A percentile compares a stretch with the other conserved stretches of the same genome.
These are phyloP conservation scores for Asbolus verrucosus DNA, from an alignment of 1,140 invertebrate species.

Conservation along the genomic window DNA sequence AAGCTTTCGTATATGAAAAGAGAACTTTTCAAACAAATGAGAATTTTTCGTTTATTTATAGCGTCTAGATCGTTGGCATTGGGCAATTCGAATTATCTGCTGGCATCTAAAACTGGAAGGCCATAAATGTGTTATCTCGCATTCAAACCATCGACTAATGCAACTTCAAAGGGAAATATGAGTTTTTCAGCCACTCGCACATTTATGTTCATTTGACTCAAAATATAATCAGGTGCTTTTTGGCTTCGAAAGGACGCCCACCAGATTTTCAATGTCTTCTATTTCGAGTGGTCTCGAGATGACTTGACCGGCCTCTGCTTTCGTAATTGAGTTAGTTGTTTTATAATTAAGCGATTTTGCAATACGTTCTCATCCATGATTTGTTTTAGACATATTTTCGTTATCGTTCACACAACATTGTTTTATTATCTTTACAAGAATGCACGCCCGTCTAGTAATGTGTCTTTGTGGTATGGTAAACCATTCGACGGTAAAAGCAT, in stretches of 20 bases:
- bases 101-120: conserved; percentile 39
- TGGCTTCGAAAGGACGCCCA: conserved; percentile 33
- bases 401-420: too few species aligned
- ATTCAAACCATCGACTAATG: neutral
- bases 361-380: neutral
- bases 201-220: neutral
- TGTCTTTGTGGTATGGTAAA: too few species aligned
- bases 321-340: neutral
- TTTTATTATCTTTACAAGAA: neutral
- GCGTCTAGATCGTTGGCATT: conserved; percentile 28
- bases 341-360: too few species aligned
- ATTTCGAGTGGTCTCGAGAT: conserved; percentile 21
- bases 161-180: conserved; percentile 16
- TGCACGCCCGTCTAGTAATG: neutral
- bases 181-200: neutral
- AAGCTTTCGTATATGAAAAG: neutral
- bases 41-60: conserved; percentile 27
- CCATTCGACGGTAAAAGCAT: too few species aligned
- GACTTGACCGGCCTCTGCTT: neutral
- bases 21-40: neutral
- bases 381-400: neutral
- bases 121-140: conserved; percentile 19
- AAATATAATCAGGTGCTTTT: conserved; percentile 41
- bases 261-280: conserved; percentile 41
- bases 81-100: conserved; percentile 34